Evolutionary conservation across 2,888 invertebrate genomes (phyloP).

Genomic region (Diplolepis rosae): DNA sequence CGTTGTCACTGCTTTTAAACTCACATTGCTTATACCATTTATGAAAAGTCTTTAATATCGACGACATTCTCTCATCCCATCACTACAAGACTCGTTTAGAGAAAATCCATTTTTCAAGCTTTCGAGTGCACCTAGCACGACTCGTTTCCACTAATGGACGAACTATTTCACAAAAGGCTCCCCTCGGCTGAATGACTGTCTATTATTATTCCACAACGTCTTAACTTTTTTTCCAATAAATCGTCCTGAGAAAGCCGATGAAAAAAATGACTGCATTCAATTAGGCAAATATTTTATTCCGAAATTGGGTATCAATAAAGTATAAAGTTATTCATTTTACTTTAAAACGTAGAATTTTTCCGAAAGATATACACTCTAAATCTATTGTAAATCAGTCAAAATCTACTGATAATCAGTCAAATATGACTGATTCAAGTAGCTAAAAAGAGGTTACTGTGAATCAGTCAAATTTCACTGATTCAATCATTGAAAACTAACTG

Average conservation of each 20-base stretch:
- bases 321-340: too few species aligned
- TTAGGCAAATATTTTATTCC: background rate
- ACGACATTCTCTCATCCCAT: background rate
- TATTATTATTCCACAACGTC: slow-evolving; percentile 1
- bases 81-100: slow-evolving; percentile 3
- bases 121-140: slow-evolving; percentile 14
- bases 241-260: background rate
- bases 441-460: too few species aligned
- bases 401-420: too few species aligned
- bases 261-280: background rate
- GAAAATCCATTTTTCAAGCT: slow-evolving; percentile 25
- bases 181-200: slow-evolving; percentile 2
- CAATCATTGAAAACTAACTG: too few species aligned
- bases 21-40: background rate
- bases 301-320: background rate
- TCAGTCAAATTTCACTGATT: too few species aligned
- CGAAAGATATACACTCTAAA: too few species aligned
- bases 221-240: background rate
- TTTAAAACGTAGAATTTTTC: too few species aligned
- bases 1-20: background rate
- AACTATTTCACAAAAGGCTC: slow-evolving; percentile 21
- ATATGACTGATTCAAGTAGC: too few species aligned
- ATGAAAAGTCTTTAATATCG: slow-evolving; percentile 14
- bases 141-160: slow-evolving; percentile 21
- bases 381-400: too few species aligned